phyloP scores from a whole-genome alignment of 2,888 invertebrate genomes.

The Eulithis prunata region DNA sequence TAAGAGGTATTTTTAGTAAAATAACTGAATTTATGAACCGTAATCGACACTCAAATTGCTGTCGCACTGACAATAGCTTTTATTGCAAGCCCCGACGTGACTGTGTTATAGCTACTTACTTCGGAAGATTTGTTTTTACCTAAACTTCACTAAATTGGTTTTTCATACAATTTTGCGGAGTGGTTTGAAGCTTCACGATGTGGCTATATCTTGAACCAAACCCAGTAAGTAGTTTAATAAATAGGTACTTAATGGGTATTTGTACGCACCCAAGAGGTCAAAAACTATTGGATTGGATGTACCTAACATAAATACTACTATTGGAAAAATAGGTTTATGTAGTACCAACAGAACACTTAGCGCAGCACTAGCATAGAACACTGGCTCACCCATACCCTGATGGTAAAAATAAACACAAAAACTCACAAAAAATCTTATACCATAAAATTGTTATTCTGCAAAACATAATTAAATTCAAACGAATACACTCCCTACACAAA shows the following conservation, averaged over 20 bases:
- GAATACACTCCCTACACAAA: constrained; percentile 60
- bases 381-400: no score
- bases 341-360: no score
- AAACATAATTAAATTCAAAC: constrained; percentile 55
- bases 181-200: background rate
- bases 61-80: constrained; percentile 39
- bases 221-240: no score
- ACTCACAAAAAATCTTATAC: constrained; percentile 35
- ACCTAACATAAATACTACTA: no score
- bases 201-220: background rate
- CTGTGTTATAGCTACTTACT: constrained; percentile 6
- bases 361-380: no score
- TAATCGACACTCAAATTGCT: constrained; percentile 43
- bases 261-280: no score
- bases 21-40: constrained; percentile 47
- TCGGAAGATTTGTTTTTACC: constrained; percentile 14
- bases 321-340: no score
- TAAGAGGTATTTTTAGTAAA: constrained; percentile 38
- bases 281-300: no score
- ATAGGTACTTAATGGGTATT: no score
- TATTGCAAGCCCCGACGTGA: constrained; percentile 25
- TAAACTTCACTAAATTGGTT: constrained; percentile 10
- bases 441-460: constrained; percentile 43
- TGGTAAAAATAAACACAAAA: background rate
- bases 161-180: constrained; percentile 8